Conservation (phyloP, 2,888 invertebrate genomes). For the Pterostichus niger region DNA sequence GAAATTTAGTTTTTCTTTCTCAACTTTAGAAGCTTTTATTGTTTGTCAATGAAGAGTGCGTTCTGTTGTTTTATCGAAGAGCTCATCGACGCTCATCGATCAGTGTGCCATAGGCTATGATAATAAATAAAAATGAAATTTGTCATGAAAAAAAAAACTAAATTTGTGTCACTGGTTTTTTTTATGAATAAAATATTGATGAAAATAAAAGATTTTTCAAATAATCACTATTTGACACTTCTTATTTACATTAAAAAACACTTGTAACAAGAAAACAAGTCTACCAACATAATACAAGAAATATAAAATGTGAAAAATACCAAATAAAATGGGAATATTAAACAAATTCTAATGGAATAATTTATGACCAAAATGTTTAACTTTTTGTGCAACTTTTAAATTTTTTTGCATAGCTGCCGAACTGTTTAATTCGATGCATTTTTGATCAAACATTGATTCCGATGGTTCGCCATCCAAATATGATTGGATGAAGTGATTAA, state of each 20-base stretch:
- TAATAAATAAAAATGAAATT: slow-evolving; percentile 33
- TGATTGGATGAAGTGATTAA: slow-evolving; percentile 85
- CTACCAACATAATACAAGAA: not conserved
- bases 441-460: slow-evolving; percentile 54
- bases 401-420: slow-evolving; percentile 50
- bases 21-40: no score
- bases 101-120: no score
- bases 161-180: no score
- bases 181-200: not conserved
- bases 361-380: slow-evolving; percentile 61
- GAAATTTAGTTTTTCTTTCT: no score
- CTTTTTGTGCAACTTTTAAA: slow-evolving; percentile 52
- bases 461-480: slow-evolving; percentile 68
- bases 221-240: not conserved
- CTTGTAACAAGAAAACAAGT: no score
- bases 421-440: slow-evolving; percentile 31
- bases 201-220: not conserved
- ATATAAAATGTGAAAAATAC: not conserved
- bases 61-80: no score
- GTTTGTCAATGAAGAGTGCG: no score
- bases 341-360: slow-evolving; percentile 33
- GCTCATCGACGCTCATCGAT: no score
- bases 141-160: not conserved
- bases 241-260: not conserved
- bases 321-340: no score